Evolutionary conservation across 2,797 vertebrate species (phyloP), one percentile per base, ranked within the genome.

Genomic region (Parauchenoglanis punctatus): DNA sequence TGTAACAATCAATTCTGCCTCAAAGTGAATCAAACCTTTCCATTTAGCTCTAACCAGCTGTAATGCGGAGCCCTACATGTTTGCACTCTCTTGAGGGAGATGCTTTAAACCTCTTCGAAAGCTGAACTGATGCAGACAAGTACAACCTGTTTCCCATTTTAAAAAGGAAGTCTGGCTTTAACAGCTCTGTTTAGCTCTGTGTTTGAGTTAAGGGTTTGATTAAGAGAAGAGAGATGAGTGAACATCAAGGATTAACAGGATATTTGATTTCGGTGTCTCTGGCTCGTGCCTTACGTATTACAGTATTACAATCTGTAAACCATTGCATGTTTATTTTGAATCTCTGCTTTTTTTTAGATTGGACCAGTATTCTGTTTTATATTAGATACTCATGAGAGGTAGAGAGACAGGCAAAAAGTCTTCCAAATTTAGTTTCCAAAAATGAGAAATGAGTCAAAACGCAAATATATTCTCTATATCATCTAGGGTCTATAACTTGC

Each of bases 1-100:
- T 76, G 82, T 78, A 85, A 67, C 80, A 87, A 87, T 88, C 83
- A 84, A 77, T 84, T 86, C 35, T 61, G 70, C 70, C 28, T 40
- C 63, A 67, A 76, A 76, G 58, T 35, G 81, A 89, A 56, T 76
- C 65, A 23, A 46, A 70, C 68, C 72, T 58, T 58, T 76, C 78
- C 7, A 54, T 90, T 88, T 87, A 77, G 70, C 85, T 65, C 63
- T 65, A 86, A 83, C 80, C 68, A 76, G 58, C 83, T 78, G 63
- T 73, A 72, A 76, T 85, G 65, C 73, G n/a, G 65, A 75, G 80
- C 81, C 85, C 35, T 76, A 81, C 78, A 78, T 81, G 85, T 87
- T 86, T 88, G 82, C 58, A 49, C 70, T 89, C 77, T 77, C 84
- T 61, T 75, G 83, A 70, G 70, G 82, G 83, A 81, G 28, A 68